Conservation (phyloP, 2,888 invertebrate genomes). For the Cryptophagus acutangulus region DNA sequence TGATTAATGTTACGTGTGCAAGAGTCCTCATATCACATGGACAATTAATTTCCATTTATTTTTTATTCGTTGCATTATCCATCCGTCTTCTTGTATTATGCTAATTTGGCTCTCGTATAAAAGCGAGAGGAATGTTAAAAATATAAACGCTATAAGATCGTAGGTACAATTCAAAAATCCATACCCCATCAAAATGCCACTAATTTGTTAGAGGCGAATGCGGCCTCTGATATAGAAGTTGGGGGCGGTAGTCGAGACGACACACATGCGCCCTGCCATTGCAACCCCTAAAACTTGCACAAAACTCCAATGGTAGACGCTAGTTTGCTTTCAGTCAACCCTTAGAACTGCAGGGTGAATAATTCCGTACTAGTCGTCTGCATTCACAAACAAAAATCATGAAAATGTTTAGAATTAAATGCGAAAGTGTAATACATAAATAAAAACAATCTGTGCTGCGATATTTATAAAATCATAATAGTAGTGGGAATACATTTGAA, state of each 20-base stretch:
- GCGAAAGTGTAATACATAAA: too few species aligned
- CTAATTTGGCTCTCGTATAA: too few species aligned
- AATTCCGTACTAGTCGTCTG: slow-evolving; percentile 10
- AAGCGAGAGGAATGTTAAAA: too few species aligned
- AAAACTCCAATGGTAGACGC: slow-evolving; percentile 47
- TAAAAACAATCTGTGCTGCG: too few species aligned
- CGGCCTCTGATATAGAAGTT: slow-evolving; percentile 40
- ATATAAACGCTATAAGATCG: too few species aligned
- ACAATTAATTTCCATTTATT: not conserved
- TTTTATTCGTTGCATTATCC: too few species aligned
- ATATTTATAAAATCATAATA: too few species aligned
- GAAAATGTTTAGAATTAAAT: too few species aligned
- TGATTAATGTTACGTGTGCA: slow-evolving; percentile 19
- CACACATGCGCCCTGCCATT: not conserved
- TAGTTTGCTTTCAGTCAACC: slow-evolving; percentile 41
- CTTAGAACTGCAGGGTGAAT: slow-evolving; percentile 35
- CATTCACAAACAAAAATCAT: too few species aligned
- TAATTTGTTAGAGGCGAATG: slow-evolving; percentile 48
- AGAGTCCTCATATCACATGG: not conserved
- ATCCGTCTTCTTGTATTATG: too few species aligned
- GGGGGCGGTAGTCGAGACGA: slow-evolving; percentile 44
- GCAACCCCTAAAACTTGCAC: slow-evolving; percentile 29
- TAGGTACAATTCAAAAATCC: slow-evolving; percentile 49
- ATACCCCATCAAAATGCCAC: slow-evolving; percentile 49
- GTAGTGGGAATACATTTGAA: too few species aligned